Percentiles rank a stretch among this genome's conserved stretches.
Evolutionary conservation across 2,888 invertebrate species (phyloP).

Genomic region (Sylvicola fuscatus): DNA sequence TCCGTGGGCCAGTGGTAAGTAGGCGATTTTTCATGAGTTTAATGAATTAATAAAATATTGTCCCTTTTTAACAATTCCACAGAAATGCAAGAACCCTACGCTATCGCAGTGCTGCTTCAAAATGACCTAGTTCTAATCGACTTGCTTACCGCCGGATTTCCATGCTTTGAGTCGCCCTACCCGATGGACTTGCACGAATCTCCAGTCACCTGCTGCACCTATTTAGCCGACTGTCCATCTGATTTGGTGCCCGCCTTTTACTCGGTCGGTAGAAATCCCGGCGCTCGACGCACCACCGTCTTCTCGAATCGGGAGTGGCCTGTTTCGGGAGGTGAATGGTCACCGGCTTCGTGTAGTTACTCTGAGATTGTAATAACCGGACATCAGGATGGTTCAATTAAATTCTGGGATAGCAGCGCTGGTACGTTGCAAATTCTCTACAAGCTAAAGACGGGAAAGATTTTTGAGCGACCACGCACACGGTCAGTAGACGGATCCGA

Average conservation of each 20-base stretch:
- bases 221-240: constrained; percentile 94
- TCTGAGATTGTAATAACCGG: constrained; percentile 98
- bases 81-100: constrained; percentile 96
- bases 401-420: constrained; percentile 98
- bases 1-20: constrained; percentile 73
- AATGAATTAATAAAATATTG: background rate
- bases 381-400: constrained; percentile 94
- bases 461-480: constrained; percentile 32
- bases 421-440: constrained; percentile 79
- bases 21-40: background rate
- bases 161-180: constrained; percentile 98
- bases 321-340: constrained; percentile 90
- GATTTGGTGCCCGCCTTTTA: constrained; percentile 97
- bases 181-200: constrained; percentile 99
- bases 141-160: constrained; percentile 85
- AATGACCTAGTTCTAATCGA: constrained; percentile 97
- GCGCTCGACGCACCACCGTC: constrained; percentile 53
- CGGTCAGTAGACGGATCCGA: constrained; percentile 41
- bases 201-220: constrained; percentile 90
- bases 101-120: constrained; percentile 91
- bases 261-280: constrained; percentile 62
- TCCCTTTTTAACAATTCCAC: constrained; percentile 9
- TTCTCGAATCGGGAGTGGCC: constrained; percentile 94
- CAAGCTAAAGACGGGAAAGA: constrained; percentile 92
- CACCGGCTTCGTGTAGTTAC: constrained; percentile 87